Conservation (phyloP, 2,888 invertebrate genomes). For the Protodeltote pygarga region DNA sequence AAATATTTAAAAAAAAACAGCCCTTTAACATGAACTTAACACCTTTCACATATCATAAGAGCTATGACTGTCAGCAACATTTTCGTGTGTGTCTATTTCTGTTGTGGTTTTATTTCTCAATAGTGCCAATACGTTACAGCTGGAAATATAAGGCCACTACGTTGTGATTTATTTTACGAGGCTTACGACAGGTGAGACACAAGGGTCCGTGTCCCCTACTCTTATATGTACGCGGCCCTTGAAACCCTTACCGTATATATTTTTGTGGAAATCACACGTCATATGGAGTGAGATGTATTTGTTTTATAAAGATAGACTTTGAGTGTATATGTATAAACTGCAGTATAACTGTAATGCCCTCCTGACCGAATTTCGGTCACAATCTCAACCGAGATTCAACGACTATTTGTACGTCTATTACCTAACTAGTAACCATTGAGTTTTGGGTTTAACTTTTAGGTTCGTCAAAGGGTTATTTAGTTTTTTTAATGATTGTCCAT, state of each 20-base stretch:
- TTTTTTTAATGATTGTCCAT: too few relatives aligned
- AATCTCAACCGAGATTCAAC: too few relatives aligned
- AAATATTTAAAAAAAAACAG: too few relatives aligned
- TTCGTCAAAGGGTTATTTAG: too few relatives aligned
- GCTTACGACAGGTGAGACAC: slow-evolving; percentile 48
- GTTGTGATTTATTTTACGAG: slow-evolving; percentile 64
- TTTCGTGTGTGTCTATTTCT: slow-evolving; percentile 4
- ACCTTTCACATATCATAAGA: background rate
- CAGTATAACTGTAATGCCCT: too few relatives aligned
- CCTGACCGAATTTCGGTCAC: too few relatives aligned
- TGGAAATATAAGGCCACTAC: slow-evolving; percentile 51
- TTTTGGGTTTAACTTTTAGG: too few relatives aligned
- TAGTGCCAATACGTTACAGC: slow-evolving; percentile 54
- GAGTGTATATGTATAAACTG: slow-evolving; percentile 1
- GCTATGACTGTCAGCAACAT: background rate
- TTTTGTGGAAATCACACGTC: slow-evolving; percentile 31
- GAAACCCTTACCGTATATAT: slow-evolving; percentile 14
- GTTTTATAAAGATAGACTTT: slow-evolving; percentile 3
- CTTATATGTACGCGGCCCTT: slow-evolving; percentile 30
- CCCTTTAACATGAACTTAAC: too few relatives aligned
- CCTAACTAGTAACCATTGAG: too few relatives aligned
- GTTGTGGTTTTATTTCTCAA: slow-evolving; percentile 53
- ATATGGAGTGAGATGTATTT: slow-evolving; percentile 12
- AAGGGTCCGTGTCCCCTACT: slow-evolving; percentile 34
- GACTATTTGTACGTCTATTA: too few relatives aligned